Evolutionary conservation across 1,140 invertebrate genomes (phyloP).

Genomic region (Plutomurus gul): DNA sequence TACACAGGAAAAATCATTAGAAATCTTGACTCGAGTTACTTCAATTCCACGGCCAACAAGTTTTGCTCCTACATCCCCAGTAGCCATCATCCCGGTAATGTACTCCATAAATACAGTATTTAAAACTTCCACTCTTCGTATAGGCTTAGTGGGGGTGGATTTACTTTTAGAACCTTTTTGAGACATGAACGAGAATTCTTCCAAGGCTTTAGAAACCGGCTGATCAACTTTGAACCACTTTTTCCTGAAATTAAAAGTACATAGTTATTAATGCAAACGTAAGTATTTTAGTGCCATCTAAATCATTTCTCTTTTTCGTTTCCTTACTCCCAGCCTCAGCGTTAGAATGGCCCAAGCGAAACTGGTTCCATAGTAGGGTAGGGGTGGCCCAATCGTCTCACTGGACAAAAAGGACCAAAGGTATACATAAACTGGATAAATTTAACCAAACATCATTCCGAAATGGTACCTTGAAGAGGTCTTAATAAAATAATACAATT

Average conservation of each 20-base stretch:
- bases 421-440: too few species aligned
- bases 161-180: not conserved
- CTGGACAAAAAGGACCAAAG: too few species aligned
- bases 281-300: too few species aligned
- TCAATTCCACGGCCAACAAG: slow-evolving; percentile 69
- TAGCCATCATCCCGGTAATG: slow-evolving; percentile 73
- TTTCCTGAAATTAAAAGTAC: slow-evolving; percentile 42
- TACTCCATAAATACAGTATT: slow-evolving; percentile 80
- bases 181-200: slow-evolving; percentile 32
- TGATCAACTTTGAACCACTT: slow-evolving; percentile 42
- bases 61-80: slow-evolving; percentile 65
- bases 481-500: too few species aligned
- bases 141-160: not conserved
- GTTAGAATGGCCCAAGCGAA: too few species aligned
- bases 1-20: slow-evolving; percentile 66
- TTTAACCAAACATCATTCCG: too few species aligned
- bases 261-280: too few species aligned
- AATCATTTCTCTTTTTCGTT: too few species aligned
- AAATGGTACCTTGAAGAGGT: too few species aligned
- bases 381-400: too few species aligned
- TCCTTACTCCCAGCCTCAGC: too few species aligned
- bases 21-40: slow-evolving; percentile 68
- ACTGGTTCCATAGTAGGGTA: too few species aligned
- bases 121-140: slow-evolving; percentile 64
- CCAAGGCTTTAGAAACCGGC: slow-evolving; percentile 3